Percentiles rank a stretch among this genome's conserved stretches.
phyloP scores from a whole-genome alignment of 1,140 invertebrate species.

The Adelges cooleyi region DNA sequence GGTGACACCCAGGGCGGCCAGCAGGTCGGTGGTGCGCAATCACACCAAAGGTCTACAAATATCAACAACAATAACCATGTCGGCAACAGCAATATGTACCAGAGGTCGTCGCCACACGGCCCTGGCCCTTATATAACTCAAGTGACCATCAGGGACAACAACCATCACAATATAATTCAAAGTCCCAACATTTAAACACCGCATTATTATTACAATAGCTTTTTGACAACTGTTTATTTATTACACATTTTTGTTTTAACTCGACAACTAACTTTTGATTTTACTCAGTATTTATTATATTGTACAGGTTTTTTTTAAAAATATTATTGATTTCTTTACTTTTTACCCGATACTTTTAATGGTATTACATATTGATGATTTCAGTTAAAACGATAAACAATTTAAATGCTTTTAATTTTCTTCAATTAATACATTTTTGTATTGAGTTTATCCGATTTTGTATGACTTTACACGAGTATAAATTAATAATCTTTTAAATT shows the following conservation, averaged over 20 bases:
- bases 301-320: neutral
- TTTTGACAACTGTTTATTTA: neutral
- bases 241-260: neutral
- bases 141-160: conserved; percentile 41
- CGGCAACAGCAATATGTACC: neutral
- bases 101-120: conserved; percentile 35
- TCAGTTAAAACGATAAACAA: neutral
- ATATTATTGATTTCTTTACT: neutral
- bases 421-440: neutral
- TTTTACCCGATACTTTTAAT: neutral
- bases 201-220: neutral
- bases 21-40: neutral
- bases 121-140: conserved; percentile 47
- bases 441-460: neutral
- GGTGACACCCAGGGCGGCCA: neutral
- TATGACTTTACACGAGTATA: neutral
- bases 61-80: neutral
- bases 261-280: too few relatives aligned
- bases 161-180: conserved; percentile 27
- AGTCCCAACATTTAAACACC: neutral
- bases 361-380: neutral
- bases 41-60: neutral
- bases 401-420: neutral
- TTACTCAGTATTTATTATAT: neutral
- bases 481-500: neutral